Conservation (phyloP, 2,888 invertebrate genomes). For the Lagria hirta region DNA sequence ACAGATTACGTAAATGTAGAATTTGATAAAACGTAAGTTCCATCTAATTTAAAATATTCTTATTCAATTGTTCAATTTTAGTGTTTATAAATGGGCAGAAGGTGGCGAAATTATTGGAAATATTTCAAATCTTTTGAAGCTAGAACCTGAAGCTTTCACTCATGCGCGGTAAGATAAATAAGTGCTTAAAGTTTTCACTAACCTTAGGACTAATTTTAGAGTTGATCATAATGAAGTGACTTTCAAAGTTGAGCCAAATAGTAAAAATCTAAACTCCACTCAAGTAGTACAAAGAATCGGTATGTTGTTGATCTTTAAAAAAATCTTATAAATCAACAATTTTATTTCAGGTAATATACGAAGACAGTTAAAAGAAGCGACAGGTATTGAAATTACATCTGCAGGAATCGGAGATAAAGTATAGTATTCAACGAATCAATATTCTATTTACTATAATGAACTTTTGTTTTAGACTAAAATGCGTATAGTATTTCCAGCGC, state of each 20-base stretch:
- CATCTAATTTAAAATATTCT: conserved; percentile 1
- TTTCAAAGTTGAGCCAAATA: conserved; percentile 71
- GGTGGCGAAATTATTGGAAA: conserved; percentile 71
- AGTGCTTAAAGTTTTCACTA: neutral
- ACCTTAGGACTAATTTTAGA: conserved; percentile 50
- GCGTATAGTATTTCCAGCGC: conserved; percentile 53
- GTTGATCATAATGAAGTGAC: conserved; percentile 76
- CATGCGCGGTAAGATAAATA: conserved; percentile 62
- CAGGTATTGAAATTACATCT: conserved; percentile 69
- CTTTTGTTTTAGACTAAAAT: conserved; percentile 58
- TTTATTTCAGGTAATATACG: conserved; percentile 59
- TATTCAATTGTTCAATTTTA: conserved; percentile 38
- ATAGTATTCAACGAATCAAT: conserved; percentile 31
- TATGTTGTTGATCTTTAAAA: conserved; percentile 48
- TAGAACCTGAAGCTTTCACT: conserved; percentile 64
- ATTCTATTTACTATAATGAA: neutral
- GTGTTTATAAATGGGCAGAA: conserved; percentile 68
- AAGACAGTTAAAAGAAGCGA: conserved; percentile 64
- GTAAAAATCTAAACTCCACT: conserved; percentile 65
- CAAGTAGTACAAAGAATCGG: conserved; percentile 68
- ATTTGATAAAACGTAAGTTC: conserved; percentile 69
- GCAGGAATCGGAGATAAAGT: conserved; percentile 83
- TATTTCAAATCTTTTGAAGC: conserved; percentile 68
- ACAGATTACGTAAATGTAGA: conserved; percentile 77
- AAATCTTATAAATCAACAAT: conserved; percentile 42